A percentile compares a stretch with the other conserved stretches of the same genome.
phyloP scores from a whole-genome alignment of 64 coral and sea anemone genomes.

The Montipora foliosa region DNA sequence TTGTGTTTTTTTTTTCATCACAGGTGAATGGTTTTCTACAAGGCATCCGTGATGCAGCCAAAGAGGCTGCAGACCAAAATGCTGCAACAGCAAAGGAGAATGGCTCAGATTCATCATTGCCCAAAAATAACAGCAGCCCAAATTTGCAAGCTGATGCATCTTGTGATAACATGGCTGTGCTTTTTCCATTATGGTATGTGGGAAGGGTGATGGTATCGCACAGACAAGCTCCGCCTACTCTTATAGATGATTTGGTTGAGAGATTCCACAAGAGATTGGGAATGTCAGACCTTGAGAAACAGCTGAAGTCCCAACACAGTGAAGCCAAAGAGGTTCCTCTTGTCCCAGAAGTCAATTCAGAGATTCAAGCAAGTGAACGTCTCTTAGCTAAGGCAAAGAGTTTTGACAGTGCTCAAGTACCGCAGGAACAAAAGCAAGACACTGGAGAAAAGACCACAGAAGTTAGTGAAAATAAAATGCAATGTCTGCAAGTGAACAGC shows the following conservation, averaged over 20 bases:
- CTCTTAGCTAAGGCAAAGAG: constrained; percentile 4
- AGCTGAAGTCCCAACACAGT: constrained; percentile 59
- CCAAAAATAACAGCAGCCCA: constrained; percentile 5
- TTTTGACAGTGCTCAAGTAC: constrained; percentile 12
- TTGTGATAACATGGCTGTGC: constrained; percentile 2
- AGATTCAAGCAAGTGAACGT: neutral
- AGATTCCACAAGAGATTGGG: constrained; percentile 71
- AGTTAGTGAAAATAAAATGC: neutral
- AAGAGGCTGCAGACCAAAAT: constrained; percentile 21
- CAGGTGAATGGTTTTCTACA: constrained; percentile 90
- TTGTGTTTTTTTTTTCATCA: neutral
- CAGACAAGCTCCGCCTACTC: constrained; percentile 85
- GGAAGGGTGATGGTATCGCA: constrained; percentile 88
- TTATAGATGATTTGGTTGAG: constrained; percentile 88
- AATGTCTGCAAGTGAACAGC: neutral
- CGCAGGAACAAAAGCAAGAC: neutral
- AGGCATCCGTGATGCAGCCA: constrained; percentile 75
- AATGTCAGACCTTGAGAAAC: constrained; percentile 68
- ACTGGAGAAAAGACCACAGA: neutral
- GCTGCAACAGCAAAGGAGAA: constrained; percentile 30
- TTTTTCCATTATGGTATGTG: constrained; percentile 84
- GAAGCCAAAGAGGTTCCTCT: neutral
- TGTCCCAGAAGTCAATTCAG: neutral
- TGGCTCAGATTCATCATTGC: constrained; percentile 29
- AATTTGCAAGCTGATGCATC: neutral